Evolutionary conservation across 2,113 vertebrate species (phyloP).

Genomic region (Mustela nigripes): DNA sequence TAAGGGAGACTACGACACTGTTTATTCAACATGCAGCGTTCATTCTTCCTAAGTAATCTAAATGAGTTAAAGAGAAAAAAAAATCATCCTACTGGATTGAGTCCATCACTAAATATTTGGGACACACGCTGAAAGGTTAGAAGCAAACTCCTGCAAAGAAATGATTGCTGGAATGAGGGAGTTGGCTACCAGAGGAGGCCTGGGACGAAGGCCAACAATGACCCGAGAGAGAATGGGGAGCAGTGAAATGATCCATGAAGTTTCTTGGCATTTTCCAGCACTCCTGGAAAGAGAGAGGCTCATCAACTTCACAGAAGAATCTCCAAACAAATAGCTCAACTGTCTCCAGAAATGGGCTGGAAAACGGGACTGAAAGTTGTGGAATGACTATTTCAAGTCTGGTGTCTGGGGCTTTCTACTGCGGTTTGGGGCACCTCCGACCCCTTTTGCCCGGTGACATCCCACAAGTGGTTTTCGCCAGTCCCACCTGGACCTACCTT

Average conservation of each 20-base stretch:
- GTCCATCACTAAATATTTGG: conserved; percentile 84
- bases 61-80: conserved; percentile 64
- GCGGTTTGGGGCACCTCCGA: background rate
- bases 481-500: background rate
- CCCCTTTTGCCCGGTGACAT: background rate
- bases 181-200: conserved; percentile 80
- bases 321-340: conserved; percentile 78
- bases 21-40: conserved; percentile 79
- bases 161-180: conserved; percentile 82
- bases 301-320: conserved; percentile 79
- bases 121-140: conserved; percentile 83
- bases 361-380: conserved; percentile 52
- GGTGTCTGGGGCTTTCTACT: background rate
- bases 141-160: conserved; percentile 83
- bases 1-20: conserved; percentile 28
- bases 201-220: conserved; percentile 79
- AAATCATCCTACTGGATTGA: conserved; percentile 74
- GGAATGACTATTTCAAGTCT: conserved; percentile 55
- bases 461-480: background rate
- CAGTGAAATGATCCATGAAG: conserved; percentile 76
- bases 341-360: conserved; percentile 69
- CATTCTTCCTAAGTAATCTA: conserved; percentile 75
- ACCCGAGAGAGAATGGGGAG: conserved; percentile 75
- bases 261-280: conserved; percentile 80
- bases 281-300: conserved; percentile 82